Base-by-base conservation (phyloP, 2,888 invertebrate genomes). In the Parnassius glacialis region DNA sequence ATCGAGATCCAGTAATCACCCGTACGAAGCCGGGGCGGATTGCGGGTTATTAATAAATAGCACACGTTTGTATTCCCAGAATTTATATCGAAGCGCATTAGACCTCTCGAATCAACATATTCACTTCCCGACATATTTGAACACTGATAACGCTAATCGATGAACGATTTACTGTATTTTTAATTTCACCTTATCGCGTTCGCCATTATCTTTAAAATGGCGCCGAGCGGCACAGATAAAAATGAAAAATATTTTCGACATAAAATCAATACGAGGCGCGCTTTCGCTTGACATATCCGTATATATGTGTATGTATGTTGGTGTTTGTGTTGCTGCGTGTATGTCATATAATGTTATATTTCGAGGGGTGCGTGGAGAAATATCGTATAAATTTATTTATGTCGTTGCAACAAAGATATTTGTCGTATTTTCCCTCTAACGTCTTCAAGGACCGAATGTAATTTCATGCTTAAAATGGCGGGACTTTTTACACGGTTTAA, bases 101-200 rank as follows among this genome's bases (percentile, higher is more conserved):
- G 13, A 48, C 48, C 48, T 13, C 48, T 16, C 48, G 13, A 16
- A 48, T 48, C 48, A 48, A 48, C 13, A 48, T 13, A 48, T 59
- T 59, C 34, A 12, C 52, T 45, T 16, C 16, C 12, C 57, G 12
- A 51, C 50, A 65, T 63, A 63, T 65, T 65, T 55, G 50, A 12
- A 48, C 41, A 42, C 7, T 43, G 80, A 81, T 80, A 68, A 81
- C 74, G 45, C 51, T 63, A 75, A 80, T 77, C 80, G 74, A 77
- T 75, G 70, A 66, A 73, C 76, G 74, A 81, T 83, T 84, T 80
- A 76, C 79, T 80, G 74, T 70, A 76, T 78, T 86, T 86, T 87
- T 86, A 86, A 86, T 87, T 87, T 71, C 79, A 72, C 78, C 79
- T 84, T 87, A 85, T 86, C 85, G 65, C 65, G 50, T 66, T 68